Percentiles rank a stretch among this genome's conserved stretches.
Evolutionary conservation across 2,797 vertebrate genomes (phyloP).

Genomic region (Lepus oiostolus): DNA sequence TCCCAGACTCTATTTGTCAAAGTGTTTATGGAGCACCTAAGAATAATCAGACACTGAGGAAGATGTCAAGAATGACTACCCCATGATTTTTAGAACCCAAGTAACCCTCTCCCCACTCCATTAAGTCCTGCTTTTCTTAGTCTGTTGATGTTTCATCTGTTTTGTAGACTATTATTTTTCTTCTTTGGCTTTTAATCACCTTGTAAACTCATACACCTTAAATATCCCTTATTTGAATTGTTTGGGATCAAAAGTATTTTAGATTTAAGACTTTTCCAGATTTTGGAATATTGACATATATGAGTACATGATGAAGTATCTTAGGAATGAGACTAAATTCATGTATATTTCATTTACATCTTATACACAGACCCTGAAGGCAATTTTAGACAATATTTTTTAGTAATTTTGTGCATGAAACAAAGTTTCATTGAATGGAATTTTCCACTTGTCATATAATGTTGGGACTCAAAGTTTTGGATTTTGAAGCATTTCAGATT

Average conservation of each 20-base stretch:
- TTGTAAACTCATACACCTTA: neutral
- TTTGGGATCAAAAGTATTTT: neutral
- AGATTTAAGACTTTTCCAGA: neutral
- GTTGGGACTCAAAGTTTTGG: neutral
- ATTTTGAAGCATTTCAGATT: neutral
- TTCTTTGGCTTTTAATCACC: neutral
- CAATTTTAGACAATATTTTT: neutral
- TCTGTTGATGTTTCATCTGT: neutral
- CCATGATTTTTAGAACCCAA: neutral
- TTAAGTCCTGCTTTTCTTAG: neutral
- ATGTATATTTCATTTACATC: neutral
- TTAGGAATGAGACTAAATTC: neutral
- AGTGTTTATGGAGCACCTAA: neutral
- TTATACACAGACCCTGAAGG: neutral
- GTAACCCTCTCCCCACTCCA: neutral
- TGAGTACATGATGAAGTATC: neutral
- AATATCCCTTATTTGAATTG: neutral
- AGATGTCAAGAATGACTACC: neutral
- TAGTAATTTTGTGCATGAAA: neutral
- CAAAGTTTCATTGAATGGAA: neutral
- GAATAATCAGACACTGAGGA: neutral
- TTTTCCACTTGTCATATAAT: neutral
- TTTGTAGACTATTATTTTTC: neutral
- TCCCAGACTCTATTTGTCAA: neutral
- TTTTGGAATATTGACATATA: neutral